A percentile compares a stretch with the other conserved stretches of the same genome.
Evolutionary conservation across 2,797 vertebrate genomes (phyloP).

Genomic region (Sebastes matsubarae): DNA sequence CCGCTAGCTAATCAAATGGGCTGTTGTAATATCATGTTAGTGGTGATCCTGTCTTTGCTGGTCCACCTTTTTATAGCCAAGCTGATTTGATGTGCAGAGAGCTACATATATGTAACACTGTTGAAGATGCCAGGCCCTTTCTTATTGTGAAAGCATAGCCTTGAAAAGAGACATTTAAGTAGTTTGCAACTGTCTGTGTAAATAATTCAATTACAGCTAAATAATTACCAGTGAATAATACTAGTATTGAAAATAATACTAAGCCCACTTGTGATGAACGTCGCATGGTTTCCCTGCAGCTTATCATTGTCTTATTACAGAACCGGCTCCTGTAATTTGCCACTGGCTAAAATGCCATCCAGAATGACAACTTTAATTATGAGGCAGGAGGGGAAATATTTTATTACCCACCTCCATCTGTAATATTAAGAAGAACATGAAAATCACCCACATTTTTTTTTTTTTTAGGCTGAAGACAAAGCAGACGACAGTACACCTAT

Average conservation of each 20-base stretch:
- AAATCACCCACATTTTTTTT: background rate
- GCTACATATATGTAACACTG: background rate
- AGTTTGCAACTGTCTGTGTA: background rate
- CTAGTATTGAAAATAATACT: background rate
- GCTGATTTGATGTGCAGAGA: background rate
- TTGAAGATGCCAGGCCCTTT: background rate
- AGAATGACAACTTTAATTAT: conserved; percentile 3
- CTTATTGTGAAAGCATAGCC: background rate
- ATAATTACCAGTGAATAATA: background rate
- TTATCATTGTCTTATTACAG: background rate
- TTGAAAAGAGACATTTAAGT: background rate
- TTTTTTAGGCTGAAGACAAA: conserved; percentile 84
- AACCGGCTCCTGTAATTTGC: background rate
- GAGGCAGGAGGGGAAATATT: background rate
- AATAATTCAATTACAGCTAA: background rate
- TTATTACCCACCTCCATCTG: background rate
- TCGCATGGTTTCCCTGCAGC: background rate
- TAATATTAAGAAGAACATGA: background rate
- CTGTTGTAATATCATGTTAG: background rate
- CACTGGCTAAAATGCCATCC: background rate
- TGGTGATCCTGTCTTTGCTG: background rate
- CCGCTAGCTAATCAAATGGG: background rate
- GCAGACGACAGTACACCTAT: conserved; percentile 52
- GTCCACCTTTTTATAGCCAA: background rate
- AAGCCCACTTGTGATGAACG: background rate